A percentile compares a stretch with the other conserved stretches of the same genome.
Conservation (phyloP, 2,797 vertebrate species). For the Fundulus diaphanus region DNA sequence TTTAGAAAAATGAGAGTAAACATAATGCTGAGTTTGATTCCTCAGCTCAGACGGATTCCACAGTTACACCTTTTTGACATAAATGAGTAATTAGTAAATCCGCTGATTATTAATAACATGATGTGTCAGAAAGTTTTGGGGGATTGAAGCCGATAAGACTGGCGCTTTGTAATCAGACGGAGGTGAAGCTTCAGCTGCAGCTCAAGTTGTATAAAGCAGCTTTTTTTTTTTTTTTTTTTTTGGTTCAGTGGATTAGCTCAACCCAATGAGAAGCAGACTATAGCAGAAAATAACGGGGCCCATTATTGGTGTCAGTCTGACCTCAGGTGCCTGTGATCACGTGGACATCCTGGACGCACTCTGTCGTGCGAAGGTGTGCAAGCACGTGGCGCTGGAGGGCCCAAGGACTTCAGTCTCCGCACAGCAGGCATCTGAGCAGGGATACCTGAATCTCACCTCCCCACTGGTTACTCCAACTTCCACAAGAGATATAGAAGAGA, state of each 20-base stretch:
- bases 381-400: conserved; percentile 57
- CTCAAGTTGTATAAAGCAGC: background rate
- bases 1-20: too few relatives aligned
- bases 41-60: background rate
- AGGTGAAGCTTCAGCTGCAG: background rate
- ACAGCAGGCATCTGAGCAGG: conserved; percentile 80
- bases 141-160: background rate
- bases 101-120: background rate
- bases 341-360: conserved; percentile 74
- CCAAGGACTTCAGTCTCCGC: conserved; percentile 64
- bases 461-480: conserved; percentile 61
- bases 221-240: background rate
- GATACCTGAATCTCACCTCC: conserved; percentile 86
- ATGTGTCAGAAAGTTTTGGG: too few relatives aligned
- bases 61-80: background rate
- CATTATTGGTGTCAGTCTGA: conserved; percentile 64
- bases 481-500: conserved; percentile 57
- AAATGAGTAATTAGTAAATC: background rate
- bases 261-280: background rate
- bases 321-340: conserved; percentile 65
- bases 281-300: background rate
- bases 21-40: background rate
- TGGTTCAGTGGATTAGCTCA: too few relatives aligned
- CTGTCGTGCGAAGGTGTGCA: conserved; percentile 67
- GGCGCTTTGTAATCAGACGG: background rate